Evolutionary conservation across 2,888 invertebrate genomes (phyloP).

Genomic region (Mesochorus sp.): DNA sequence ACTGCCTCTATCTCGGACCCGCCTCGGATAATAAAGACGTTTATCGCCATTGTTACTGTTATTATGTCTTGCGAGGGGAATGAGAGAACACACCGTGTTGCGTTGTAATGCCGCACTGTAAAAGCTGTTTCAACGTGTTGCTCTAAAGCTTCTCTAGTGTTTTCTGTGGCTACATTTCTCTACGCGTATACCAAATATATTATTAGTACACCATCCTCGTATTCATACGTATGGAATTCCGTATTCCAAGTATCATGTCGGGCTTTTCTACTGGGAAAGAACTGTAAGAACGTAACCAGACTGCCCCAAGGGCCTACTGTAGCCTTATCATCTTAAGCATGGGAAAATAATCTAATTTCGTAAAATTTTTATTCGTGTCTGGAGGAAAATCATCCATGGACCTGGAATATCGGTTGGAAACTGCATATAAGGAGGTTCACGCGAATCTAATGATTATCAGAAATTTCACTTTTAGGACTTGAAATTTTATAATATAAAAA

Average conservation of each 20-base stretch:
- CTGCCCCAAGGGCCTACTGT: constrained; percentile 28
- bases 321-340: not conserved
- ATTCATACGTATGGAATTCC: not conserved
- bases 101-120: constrained; percentile 9
- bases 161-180: constrained; percentile 1
- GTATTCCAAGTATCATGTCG: constrained; percentile 3
- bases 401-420: too few relatives aligned
- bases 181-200: constrained; percentile 5
- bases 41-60: constrained; percentile 64
- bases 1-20: constrained; percentile 24
- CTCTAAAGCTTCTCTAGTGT: constrained; percentile 5
- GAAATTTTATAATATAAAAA: too few relatives aligned
- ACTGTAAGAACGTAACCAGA: constrained; percentile 23
- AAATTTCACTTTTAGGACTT: too few relatives aligned
- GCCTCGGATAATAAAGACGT: constrained; percentile 64
- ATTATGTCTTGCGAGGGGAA: constrained; percentile 58
- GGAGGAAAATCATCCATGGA: constrained; percentile 1
- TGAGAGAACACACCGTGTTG: constrained; percentile 26
- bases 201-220: not conserved
- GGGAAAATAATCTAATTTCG: constrained; percentile 58
- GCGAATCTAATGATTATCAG: too few relatives aligned
- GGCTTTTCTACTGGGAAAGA: constrained; percentile 14
- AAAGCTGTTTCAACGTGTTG: constrained; percentile 31
- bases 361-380: constrained; percentile 32
- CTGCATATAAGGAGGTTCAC: too few relatives aligned